Base-by-base conservation (phyloP, 2,888 invertebrate genomes). In the Stenotaenia linearis region DNA sequence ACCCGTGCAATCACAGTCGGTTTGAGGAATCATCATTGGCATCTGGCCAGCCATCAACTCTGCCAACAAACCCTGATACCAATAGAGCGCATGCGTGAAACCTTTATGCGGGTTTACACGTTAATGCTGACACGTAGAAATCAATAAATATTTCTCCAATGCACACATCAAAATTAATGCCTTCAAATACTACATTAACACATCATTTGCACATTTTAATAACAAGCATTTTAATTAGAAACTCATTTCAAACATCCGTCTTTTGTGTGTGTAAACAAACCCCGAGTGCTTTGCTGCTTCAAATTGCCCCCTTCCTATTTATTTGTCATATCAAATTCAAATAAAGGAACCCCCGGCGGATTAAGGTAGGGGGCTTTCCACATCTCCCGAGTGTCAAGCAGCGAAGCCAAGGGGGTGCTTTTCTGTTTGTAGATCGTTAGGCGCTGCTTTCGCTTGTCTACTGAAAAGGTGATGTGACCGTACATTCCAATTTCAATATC, bases 331-430 rank as follows among this genome's bases (percentile, higher is more conserved):
- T 69, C 69, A 69, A 69, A 69, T 69, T 69, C 69, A 69, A 69
- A 69, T 69, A 69, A 69, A 69, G 28, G 69, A 69, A 69, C 69
- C 25, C 28, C 25, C 28, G 69, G 15, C 9, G 69, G 69, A 69
- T 69, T 28, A 25, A 25, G 69, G 25, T 69, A 6, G 69, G 69
- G 69, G 25, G 69, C 69, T 69, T 69, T 69, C 69, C 28, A 28
- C 69, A 69, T 69, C 69, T 69, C 69, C 69, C 69, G 69, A 69
- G 69, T 69, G 69, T 69, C 69, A 69, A 69, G 69, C 69, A 69
- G 69, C n/a, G 69, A 69, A 69, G 69, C 69, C 69, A 28, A 69
- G 10, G 69, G 69, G 69, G 69, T 23, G 25, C 25, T 12, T 69
- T 69, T 69, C 69, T 69, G 69, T 69, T 69, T 69, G 69, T 12